phyloP scores from a whole-genome alignment of 2,113 vertebrate species.

The Piliocolobus tephrosceles region DNA sequence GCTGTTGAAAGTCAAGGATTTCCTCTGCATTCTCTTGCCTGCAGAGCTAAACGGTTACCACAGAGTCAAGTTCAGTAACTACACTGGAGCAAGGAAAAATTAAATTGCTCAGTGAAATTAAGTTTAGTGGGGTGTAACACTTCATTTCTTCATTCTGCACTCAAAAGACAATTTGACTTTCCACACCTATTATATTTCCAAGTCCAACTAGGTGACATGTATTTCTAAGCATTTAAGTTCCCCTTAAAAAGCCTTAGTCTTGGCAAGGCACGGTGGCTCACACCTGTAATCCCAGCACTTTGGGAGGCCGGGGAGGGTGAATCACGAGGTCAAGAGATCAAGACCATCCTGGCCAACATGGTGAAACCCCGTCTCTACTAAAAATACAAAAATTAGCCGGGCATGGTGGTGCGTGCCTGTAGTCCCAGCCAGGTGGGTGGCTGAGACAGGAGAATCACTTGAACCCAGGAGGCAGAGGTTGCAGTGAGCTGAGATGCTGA shows the following conservation, averaged over 20 bases:
- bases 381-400: too few relatives aligned
- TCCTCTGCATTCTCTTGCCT: background rate
- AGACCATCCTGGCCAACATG: too few relatives aligned
- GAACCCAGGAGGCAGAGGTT: too few relatives aligned
- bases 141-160: background rate
- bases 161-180: background rate
- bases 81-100: background rate
- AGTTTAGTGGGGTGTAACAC: background rate
- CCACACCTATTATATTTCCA: background rate
- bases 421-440: too few relatives aligned
- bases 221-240: background rate
- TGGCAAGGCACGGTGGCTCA: background rate
- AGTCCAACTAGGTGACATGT: background rate
- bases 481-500: too few relatives aligned
- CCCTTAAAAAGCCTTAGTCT: background rate
- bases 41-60: background rate
- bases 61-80: background rate
- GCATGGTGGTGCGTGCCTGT: rapidly evolving
- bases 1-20: background rate
- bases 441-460: too few relatives aligned
- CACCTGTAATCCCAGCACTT: too few relatives aligned
- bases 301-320: too few relatives aligned
- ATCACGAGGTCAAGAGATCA: too few relatives aligned
- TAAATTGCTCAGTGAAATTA: background rate
- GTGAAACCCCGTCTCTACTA: too few relatives aligned